Evolutionary conservation across 1,140 invertebrate species (phyloP).

Genomic region (Ceratina calcarata): DNA sequence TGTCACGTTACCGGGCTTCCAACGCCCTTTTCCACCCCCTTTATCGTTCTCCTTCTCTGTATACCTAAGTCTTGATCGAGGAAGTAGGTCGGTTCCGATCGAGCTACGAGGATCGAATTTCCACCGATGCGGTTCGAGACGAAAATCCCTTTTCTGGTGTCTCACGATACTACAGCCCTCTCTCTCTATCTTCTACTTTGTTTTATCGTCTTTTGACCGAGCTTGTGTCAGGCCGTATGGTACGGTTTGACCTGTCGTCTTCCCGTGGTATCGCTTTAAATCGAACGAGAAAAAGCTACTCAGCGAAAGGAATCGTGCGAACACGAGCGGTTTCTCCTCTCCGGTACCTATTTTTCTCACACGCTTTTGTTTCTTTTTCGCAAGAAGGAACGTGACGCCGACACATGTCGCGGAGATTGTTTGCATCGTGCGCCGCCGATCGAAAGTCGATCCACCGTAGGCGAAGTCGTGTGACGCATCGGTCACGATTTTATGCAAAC

Average conservation of each 20-base stretch:
- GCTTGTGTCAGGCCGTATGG: neutral
- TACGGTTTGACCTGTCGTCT: conserved; percentile 22
- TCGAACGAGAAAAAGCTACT: neutral
- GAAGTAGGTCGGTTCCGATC: conserved; percentile 32
- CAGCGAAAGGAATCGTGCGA: neutral
- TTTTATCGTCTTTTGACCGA: neutral
- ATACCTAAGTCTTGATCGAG: neutral
- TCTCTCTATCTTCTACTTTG: neutral
- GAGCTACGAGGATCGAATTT: conserved; percentile 1
- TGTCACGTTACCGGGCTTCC: conserved; percentile 14
- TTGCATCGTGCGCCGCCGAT: conserved; percentile 1
- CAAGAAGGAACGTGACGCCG: neutral
- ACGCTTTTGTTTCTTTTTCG: neutral
- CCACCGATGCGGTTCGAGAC: conserved; percentile 7
- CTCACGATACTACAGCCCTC: neutral
- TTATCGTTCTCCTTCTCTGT: neutral
- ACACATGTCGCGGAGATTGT: conserved; percentile 16
- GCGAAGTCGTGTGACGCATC: neutral
- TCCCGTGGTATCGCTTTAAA: neutral
- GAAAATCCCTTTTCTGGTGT: neutral
- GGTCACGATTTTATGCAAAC: conserved; percentile 6
- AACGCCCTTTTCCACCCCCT: neutral
- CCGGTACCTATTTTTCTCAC: neutral
- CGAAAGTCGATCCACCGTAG: conserved; percentile 25
- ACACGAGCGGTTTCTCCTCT: neutral